phyloP scores from a whole-genome alignment of 2,113 vertebrate genomes.

The Ciconia boyciana region DNA sequence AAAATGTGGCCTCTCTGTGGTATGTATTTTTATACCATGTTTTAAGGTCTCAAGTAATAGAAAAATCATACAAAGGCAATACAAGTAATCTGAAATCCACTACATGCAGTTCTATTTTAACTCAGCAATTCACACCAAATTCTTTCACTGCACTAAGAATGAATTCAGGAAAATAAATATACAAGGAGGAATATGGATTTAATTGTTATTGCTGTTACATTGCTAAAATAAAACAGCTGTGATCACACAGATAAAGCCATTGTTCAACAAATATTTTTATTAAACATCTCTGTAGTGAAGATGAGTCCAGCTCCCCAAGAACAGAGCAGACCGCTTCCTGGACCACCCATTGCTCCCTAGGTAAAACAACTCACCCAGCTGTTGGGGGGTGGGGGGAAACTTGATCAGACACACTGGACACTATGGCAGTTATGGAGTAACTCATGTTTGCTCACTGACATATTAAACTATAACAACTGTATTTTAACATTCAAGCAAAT shows the following conservation, averaged over 20 bases:
- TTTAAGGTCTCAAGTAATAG: constrained; percentile 17
- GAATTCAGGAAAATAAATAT: constrained; percentile 75
- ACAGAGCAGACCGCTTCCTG: constrained; percentile 16
- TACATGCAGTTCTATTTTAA: constrained; percentile 10
- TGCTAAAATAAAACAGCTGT: constrained; percentile 81
- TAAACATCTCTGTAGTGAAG: constrained; percentile 56
- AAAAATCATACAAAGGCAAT: not conserved
- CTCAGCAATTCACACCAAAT: constrained; percentile 64
- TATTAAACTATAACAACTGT: not conserved
- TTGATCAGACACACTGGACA: not conserved
- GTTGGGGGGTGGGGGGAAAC: not conserved
- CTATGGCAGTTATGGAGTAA: not conserved
- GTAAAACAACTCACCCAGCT: constrained; percentile 30
- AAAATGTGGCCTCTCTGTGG: not conserved
- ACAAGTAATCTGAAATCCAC: constrained; percentile 23
- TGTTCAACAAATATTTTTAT: constrained; percentile 75
- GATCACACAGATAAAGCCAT: constrained; percentile 75
- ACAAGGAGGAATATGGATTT: constrained; percentile 74
- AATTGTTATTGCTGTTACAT: constrained; percentile 68
- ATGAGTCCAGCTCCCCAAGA: constrained; percentile 64
- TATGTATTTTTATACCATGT: not conserved
- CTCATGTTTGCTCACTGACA: not conserved
- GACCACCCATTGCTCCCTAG: constrained; percentile 70
- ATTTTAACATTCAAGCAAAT: not conserved
- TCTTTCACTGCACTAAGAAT: constrained; percentile 66